Percentiles rank a stretch among this genome's conserved stretches.
Conservation (phyloP, 2,113 vertebrate species). For the Psammodynastes pulverulentus region DNA sequence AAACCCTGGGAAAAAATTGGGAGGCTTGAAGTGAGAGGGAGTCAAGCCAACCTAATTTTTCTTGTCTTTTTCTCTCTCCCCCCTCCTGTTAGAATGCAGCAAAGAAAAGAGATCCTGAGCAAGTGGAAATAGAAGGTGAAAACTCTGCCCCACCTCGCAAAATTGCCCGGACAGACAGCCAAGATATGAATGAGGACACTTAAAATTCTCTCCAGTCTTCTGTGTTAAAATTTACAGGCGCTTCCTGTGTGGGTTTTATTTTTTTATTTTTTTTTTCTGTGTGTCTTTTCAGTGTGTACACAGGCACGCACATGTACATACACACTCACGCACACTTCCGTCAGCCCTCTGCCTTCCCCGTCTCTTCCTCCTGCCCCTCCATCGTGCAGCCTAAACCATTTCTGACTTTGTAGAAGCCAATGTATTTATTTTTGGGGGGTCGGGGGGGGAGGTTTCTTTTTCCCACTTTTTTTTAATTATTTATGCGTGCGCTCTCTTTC, state of each 20-base stretch:
- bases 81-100: constrained; percentile 78
- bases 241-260: constrained; percentile 47
- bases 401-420: constrained; percentile 66
- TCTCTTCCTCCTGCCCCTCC: not conserved
- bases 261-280: not conserved
- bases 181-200: constrained; percentile 98
- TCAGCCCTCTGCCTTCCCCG: not conserved
- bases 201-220: constrained; percentile 64
- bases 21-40: not conserved
- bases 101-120: constrained; percentile 90
- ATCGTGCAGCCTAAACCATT: constrained; percentile 60
- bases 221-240: constrained; percentile 31
- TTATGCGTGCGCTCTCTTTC: constrained; percentile 62
- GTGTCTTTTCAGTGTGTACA: constrained; percentile 53
- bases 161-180: constrained; percentile 94
- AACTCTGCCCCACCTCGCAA: constrained; percentile 91
- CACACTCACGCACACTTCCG: not conserved
- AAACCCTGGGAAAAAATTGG: not conserved
- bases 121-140: constrained; percentile 81
- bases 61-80: not conserved
- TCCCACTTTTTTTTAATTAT: constrained; percentile 61
- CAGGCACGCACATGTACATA: constrained; percentile 12
- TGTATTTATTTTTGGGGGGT: constrained; percentile 75
- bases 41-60: not conserved
- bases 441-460: not conserved